Evolutionary conservation across 2,113 vertebrate genomes (phyloP), one percentile per base, ranked within the genome.

Genomic region (Protobothrops mucrosquamatus): DNA sequence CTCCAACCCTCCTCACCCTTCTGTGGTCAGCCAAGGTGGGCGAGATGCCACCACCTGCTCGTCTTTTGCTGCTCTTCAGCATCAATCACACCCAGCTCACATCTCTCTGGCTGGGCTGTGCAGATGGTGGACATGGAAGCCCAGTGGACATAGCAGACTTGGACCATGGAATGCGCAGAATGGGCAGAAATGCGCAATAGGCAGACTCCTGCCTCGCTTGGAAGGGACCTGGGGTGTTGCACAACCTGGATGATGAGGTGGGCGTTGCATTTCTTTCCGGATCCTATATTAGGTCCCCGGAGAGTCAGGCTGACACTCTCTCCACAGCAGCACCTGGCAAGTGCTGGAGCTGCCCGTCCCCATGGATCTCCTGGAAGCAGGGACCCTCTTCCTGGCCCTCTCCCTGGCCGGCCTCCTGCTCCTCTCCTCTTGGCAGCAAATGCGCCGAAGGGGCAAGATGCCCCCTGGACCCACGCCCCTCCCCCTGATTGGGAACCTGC

Each of bases 401-500:
- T 88, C 29, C 23, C 29, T 95, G 4, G 11, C 55, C 2, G 94
- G 59, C 48, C 91, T 95, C 9, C 4, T 89, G 4, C 10, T 90
- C 34, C 88, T 85, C 86, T 92, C 91, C 9, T 29, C 46, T n/a
- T 92, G 92, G 89, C 7, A 10, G 34, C 91, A 89, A 29, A 51
- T 23, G 46, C 91, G 18, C 23, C 46, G 52, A 2, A 24, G 56
- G 2, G 87, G 64, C 5, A 48, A 52, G 26, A 34, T 95, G 59
- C 95, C 94, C 2, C 95, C 93, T 0, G 95, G 95, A 0, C 95
- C 94, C 6, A 54, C 23, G 1, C 93, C 94, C 0, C 55, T 95
- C 29, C 95, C 95, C 57, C 18, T 95, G 11, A 34, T 95, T 4
- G 95, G 95, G 7, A 95, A 95, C 87, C 29, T 95, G 89, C 87